Percentiles rank a stretch among this genome's conserved stretches.
phyloP scores from a whole-genome alignment of 1,140 invertebrate species.

The Meloidogyne floridensis region DNA sequence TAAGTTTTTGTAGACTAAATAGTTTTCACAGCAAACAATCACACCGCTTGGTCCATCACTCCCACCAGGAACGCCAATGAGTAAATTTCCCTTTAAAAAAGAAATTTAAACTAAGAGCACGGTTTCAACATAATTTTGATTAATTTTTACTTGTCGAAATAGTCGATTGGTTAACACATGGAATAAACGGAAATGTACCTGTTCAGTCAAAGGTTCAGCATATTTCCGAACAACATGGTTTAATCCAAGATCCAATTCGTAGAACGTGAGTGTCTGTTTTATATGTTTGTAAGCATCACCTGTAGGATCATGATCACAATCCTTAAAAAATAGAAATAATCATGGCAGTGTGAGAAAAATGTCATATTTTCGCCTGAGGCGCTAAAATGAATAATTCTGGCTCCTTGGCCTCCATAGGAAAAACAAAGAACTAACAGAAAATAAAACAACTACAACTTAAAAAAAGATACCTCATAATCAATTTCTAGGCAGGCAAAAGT shows the following conservation, averaged over 20 bases:
- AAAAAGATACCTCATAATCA: conserved; percentile 82
- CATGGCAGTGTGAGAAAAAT: no score
- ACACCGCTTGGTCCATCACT: conserved; percentile 98
- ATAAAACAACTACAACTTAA: conserved; percentile 23
- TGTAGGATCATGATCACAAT: conserved; percentile 90
- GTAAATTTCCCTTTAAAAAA: conserved; percentile 40
- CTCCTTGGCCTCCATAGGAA: no score
- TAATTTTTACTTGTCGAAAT: background rate
- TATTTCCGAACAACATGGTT: conserved; percentile 99
- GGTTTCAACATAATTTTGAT: no score
- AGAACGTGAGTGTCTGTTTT: conserved; percentile 95
- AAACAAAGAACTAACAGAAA: conserved; percentile 10
- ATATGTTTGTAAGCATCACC: conserved; percentile 92
- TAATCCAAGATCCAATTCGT: conserved; percentile 95
- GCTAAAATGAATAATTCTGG: no score
- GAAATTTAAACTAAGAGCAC: background rate
- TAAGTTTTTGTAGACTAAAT: conserved; percentile 98
- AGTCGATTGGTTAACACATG: background rate
- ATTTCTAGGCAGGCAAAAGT: conserved; percentile 99
- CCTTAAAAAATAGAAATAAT: conserved; percentile 68
- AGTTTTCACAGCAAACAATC: conserved; percentile 98
- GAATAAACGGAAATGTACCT: conserved; percentile 69
- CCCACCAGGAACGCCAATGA: conserved; percentile 75
- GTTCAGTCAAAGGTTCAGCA: conserved; percentile 94
- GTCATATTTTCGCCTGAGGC: no score